Conservation (phyloP, 2,113 vertebrate species). For the Elgaria multicarinata region DNA sequence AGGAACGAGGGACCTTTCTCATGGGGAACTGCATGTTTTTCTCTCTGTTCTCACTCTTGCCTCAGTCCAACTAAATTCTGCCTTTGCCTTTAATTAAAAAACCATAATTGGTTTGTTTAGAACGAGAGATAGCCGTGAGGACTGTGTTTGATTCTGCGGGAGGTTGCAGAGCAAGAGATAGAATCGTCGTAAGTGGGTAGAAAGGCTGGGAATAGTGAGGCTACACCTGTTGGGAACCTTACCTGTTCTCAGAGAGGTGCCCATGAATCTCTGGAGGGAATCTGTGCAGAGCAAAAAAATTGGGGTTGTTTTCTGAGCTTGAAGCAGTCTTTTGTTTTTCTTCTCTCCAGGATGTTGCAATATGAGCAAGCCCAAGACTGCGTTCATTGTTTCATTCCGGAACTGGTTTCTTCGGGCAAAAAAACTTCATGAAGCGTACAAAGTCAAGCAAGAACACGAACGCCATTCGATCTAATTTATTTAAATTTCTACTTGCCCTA, state of each 20-base stretch:
- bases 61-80: constrained; percentile 22
- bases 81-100: constrained; percentile 66
- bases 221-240: background rate
- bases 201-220: constrained; percentile 41
- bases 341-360: background rate
- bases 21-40: constrained; percentile 3
- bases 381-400: background rate
- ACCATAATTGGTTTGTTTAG: constrained; percentile 64
- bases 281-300: constrained; percentile 16
- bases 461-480: background rate
- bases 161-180: constrained; percentile 61
- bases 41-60: constrained; percentile 50
- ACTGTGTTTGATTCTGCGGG: constrained; percentile 66
- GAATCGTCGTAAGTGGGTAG: constrained; percentile 62
- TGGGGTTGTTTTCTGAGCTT: constrained; percentile 26
- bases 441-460: background rate
- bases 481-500: background rate
- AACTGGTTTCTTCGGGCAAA: constrained; percentile 21
- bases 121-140: constrained; percentile 56
- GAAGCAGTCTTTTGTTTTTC: background rate
- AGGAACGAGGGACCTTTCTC: constrained; percentile 40
- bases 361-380: background rate
- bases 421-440: too few species aligned
- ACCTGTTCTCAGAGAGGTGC: constrained; percentile 43
- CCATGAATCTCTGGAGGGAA: constrained; percentile 46